Conservation (phyloP, 2,113 vertebrate genomes). For the Bostrychus sinensis region DNA sequence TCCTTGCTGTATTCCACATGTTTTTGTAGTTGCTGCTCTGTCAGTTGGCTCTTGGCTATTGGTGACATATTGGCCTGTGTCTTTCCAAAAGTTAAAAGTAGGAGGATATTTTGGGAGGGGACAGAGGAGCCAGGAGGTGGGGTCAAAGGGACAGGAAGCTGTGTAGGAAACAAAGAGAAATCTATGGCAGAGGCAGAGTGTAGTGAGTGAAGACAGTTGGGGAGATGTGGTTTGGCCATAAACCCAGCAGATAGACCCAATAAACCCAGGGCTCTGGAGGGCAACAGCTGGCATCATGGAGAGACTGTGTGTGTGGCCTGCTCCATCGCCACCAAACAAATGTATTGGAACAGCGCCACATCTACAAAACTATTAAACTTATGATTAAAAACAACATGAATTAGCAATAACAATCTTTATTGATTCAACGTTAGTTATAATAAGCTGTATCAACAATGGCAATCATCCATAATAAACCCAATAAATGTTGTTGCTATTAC, state of each 20-base stretch:
- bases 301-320: constrained; percentile 19
- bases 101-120: constrained; percentile 3
- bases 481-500: constrained; percentile 17
- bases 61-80: neutral
- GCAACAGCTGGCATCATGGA: constrained; percentile 43
- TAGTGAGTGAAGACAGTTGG: constrained; percentile 53
- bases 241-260: constrained; percentile 62
- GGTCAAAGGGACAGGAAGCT: constrained; percentile 23
- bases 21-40: neutral
- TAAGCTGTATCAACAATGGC: neutral
- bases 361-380: constrained; percentile 7
- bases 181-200: constrained; percentile 23
- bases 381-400: constrained; percentile 16
- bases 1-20: neutral
- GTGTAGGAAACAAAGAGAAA: constrained; percentile 29
- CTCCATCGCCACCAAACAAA: constrained; percentile 37
- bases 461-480: constrained; percentile 22
- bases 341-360: constrained; percentile 5
- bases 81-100: constrained; percentile 3
- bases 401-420: constrained; percentile 9
- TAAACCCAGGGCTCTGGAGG: constrained; percentile 55
- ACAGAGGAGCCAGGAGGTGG: constrained; percentile 14
- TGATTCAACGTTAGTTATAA: constrained; percentile 2
- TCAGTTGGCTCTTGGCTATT: neutral
- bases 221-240: constrained; percentile 59